A percentile compares a stretch with the other conserved stretches of the same genome.
Conservation (phyloP, 2,888 invertebrate genomes). For the Eulithis prunata region DNA sequence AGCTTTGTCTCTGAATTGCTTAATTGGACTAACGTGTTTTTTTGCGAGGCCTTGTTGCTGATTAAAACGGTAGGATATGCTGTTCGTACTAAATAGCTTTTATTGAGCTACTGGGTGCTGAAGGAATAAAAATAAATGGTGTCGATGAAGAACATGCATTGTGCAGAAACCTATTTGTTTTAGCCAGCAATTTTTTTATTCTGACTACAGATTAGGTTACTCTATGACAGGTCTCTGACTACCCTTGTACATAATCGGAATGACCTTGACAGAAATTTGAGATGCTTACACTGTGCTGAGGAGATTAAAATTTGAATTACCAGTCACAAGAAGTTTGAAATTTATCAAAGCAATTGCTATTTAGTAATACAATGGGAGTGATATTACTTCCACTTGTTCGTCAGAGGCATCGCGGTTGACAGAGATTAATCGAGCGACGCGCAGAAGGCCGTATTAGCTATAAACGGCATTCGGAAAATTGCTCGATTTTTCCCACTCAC, state of each 20-base stretch:
- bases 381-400: slow-evolving; percentile 25
- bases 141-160: background rate
- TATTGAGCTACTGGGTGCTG: slow-evolving; percentile 16
- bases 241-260: no score
- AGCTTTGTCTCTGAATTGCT: slow-evolving; percentile 53
- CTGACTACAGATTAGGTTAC: no score
- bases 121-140: slow-evolving; percentile 14
- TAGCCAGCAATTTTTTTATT: background rate
- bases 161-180: background rate
- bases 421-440: slow-evolving; percentile 77
- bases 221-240: no score
- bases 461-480: slow-evolving; percentile 80
- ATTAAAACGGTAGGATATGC: slow-evolving; percentile 37
- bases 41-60: slow-evolving; percentile 44
- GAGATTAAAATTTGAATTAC: no score
- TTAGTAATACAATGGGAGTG: background rate
- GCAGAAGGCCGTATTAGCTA: slow-evolving; percentile 77
- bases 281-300: no score
- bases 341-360: background rate
- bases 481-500: slow-evolving; percentile 76
- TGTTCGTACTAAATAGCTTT: slow-evolving; percentile 23
- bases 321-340: background rate
- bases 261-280: no score
- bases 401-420: slow-evolving; percentile 71
- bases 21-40: slow-evolving; percentile 49